Evolutionary conservation across 1,140 invertebrate species (phyloP), one percentile per base, ranked within the genome.

Genomic region (Hyles euphorbiae): DNA sequence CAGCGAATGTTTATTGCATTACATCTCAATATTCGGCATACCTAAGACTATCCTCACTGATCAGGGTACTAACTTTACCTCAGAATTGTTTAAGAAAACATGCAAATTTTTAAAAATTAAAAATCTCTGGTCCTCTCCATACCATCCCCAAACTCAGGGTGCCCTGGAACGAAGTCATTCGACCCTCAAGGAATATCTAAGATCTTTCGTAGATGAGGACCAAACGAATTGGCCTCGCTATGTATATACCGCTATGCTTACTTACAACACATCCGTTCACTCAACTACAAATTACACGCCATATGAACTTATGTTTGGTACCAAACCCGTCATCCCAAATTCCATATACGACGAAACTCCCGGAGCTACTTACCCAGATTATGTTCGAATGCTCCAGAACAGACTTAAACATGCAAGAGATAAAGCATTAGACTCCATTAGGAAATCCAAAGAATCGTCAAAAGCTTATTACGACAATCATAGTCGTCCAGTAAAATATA

Each of bases 71-170:
- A 58, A 51, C n/a, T 58, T 56, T n/a, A 46, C 43, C 2, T 3
- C 53, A n/a, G 53, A 56, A 10, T n/a, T 58, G 3, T 58, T 61
- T 7, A 61, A 55, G 44, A 12, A 9, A n/a, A 56, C 53, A 7
- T 56, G 53, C 34, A 1, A 44, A 6, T 51, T 61, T 3, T 36
- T 54, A 2, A 52, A 52, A 52, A 52, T 52, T 10, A 52, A 52
- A 52, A 34, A 52, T 9, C 33, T 52, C 2, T 52, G 50, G 50
- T 34, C 32, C 2, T 34, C 50, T 5, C 50, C 50, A 3, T 52
- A 52, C 9, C 50, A 52, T 9, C 50, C 50, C 2, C 50, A 52
- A 34, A 34, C 50, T 9, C 50, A 52, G 9, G 50, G 50, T 34
- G 50, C 50, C 34, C 34, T 52, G 8, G 50, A 34, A 36, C 36